Percentiles rank a stretch among this genome's conserved stretches.
phyloP scores from a whole-genome alignment of 2,888 invertebrate species.

The Phymatocera aterrima region DNA sequence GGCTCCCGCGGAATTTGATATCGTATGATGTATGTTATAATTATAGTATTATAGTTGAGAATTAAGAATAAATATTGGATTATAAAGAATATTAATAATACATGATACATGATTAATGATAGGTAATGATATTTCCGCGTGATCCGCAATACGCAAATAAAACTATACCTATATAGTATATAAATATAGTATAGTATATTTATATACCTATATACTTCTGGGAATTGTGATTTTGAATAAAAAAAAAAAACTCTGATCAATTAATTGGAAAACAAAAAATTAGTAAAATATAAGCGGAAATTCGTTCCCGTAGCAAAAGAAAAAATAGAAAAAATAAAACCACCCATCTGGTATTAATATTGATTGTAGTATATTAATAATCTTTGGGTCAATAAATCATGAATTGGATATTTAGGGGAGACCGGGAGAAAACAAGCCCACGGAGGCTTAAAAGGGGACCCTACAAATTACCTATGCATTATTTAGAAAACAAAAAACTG shows the following conservation, averaged over 20 bases:
- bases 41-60: neutral
- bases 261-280: neutral
- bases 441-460: no score
- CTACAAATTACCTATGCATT: no score
- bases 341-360: no score
- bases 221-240: conserved; percentile 72
- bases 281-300: no score
- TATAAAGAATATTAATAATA: conserved; percentile 53
- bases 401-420: no score
- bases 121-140: conserved; percentile 67
- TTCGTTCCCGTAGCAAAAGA: no score
- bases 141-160: conserved; percentile 65
- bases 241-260: conserved; percentile 39
- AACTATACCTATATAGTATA: neutral
- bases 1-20: conserved; percentile 65
- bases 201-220: conserved; percentile 62
- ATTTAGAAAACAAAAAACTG: no score
- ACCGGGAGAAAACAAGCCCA: no score
- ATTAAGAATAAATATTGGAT: neutral
- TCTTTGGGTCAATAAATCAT: no score
- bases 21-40: conserved; percentile 9
- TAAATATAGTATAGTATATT: no score
- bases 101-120: conserved; percentile 52
- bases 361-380: no score
- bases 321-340: no score